phyloP scores from a whole-genome alignment of 2,797 vertebrate genomes.

The Delichon dasypus region DNA sequence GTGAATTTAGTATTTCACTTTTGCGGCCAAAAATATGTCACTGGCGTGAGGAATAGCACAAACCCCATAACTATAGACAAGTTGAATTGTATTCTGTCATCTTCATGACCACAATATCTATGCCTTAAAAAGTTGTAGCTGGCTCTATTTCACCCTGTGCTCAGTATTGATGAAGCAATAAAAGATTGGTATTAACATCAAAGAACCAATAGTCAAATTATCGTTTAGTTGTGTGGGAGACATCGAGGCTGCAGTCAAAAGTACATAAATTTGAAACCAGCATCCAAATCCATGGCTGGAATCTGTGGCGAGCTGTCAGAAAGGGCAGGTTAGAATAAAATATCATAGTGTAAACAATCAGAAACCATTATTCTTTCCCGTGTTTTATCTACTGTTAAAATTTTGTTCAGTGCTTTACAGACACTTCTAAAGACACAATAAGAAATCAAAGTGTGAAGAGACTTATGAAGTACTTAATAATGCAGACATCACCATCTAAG shows the following conservation, averaged over 20 bases:
- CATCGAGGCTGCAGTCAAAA: neutral
- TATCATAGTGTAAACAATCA: neutral
- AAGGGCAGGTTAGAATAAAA: neutral
- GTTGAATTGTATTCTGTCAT: slow-evolving; percentile 43
- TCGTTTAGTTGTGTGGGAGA: slow-evolving; percentile 30
- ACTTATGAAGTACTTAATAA: slow-evolving; percentile 3
- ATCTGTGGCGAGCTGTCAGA: neutral
- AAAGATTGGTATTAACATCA: slow-evolving; percentile 37
- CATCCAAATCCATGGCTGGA: neutral
- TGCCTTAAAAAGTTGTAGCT: slow-evolving; percentile 49
- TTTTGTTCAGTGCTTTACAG: neutral
- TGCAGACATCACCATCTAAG: neutral
- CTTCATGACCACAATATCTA: slow-evolving; percentile 20
- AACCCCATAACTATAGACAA: slow-evolving; percentile 20
- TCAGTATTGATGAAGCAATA: slow-evolving; percentile 52
- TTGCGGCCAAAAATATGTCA: slow-evolving; percentile 30
- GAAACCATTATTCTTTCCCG: slow-evolving; percentile 5
- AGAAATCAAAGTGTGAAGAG: slow-evolving; percentile 20
- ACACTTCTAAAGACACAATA: neutral
- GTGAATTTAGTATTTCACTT: slow-evolving; percentile 44
- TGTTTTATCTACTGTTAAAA: neutral
- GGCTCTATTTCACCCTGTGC: slow-evolving; percentile 11
- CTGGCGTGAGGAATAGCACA: slow-evolving; percentile 36
- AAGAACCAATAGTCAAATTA: slow-evolving; percentile 44
- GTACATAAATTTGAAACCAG: slow-evolving; percentile 41